Conservation (phyloP, 2,113 vertebrate genomes). For the Cephalopholis sonnerati region DNA sequence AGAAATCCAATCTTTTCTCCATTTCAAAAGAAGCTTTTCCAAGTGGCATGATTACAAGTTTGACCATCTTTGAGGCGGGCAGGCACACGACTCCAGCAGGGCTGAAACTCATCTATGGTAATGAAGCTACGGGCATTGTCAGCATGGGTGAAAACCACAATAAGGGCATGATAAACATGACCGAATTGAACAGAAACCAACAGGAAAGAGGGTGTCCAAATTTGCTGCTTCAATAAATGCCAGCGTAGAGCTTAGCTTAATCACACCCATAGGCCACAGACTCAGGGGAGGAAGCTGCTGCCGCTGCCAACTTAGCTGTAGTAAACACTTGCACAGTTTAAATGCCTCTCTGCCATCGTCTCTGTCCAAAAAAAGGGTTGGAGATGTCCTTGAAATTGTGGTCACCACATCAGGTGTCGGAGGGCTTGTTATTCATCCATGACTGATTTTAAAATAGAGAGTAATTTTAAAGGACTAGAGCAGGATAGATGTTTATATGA, state of each 20-base stretch:
- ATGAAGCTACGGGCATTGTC: constrained; percentile 1
- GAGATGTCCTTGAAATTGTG: background rate
- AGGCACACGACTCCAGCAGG: background rate
- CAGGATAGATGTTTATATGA: background rate
- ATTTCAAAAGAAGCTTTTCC: constrained; percentile 23
- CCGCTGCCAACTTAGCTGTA: constrained; percentile 21
- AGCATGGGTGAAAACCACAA: constrained; percentile 14
- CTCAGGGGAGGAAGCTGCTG: constrained; percentile 3
- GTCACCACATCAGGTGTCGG: background rate
- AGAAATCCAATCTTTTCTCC: constrained; percentile 25
- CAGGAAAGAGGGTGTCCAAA: constrained; percentile 6
- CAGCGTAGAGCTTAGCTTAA: constrained; percentile 20
- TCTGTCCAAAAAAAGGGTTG: background rate
- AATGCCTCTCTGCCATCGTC: background rate
- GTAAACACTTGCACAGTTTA: constrained; percentile 8
- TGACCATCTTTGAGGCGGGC: background rate
- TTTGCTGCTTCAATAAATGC: constrained; percentile 18
- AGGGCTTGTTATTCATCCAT: background rate
- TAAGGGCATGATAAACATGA: constrained; percentile 17
- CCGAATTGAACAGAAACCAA: constrained; percentile 11
- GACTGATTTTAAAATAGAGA: background rate
- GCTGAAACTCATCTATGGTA: constrained; percentile 18
- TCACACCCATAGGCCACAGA: constrained; percentile 21
- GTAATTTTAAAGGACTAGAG: background rate
- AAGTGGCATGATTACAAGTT: background rate